Evolutionary conservation across 2,113 vertebrate species (phyloP), one percentile per base, ranked within the genome.

Genomic region (Rhea americana): DNA sequence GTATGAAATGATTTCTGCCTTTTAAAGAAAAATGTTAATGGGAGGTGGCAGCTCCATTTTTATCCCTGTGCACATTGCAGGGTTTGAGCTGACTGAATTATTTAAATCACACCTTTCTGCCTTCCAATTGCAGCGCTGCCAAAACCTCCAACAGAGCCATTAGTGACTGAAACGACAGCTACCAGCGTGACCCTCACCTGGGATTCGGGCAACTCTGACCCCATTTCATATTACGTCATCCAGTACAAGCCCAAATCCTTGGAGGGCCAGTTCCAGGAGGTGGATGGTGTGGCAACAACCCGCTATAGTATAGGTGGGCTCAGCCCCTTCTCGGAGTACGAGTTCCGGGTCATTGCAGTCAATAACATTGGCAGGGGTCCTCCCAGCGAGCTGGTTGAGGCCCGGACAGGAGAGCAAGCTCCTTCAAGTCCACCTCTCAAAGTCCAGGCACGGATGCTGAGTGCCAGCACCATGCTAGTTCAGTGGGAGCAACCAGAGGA

Each of bases 131-230:
- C 98, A 99, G 99, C 99, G 61, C 97, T 99, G 89, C 99, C 99
- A 37, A 99, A 98, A 87, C 98, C 98, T 74, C 99, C 99, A 5
- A 96, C 97, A 45, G 98, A 98, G 94, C 98, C 99, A 77, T 97
- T 97, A 70, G 99, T 99, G 94, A 99, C 99, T 41, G 99, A 99
- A 97, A 99, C 99, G 7, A 99, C 99, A 7, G 99, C 99, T 61
- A 99, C 99, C 92, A 99, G 99, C 9, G 99, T 99, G 93, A 99
- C 99, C 83, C 97, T 99, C 81, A 99, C 99, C 22, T 99, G 99
- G 99, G 99, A 99, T 96, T 99, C 99, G 0, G 99, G 99, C 39
- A 99, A 99, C 96, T 97, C 98, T 0, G 99, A 99, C 68, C 98
- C 99, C 1, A 98, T 99, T 72, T 99, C 98, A 5, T 99, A 99